A percentile compares a stretch with the other conserved stretches of the same genome.
Evolutionary conservation across 2,113 vertebrate species (phyloP).

Genomic region (Regulus satrapa): DNA sequence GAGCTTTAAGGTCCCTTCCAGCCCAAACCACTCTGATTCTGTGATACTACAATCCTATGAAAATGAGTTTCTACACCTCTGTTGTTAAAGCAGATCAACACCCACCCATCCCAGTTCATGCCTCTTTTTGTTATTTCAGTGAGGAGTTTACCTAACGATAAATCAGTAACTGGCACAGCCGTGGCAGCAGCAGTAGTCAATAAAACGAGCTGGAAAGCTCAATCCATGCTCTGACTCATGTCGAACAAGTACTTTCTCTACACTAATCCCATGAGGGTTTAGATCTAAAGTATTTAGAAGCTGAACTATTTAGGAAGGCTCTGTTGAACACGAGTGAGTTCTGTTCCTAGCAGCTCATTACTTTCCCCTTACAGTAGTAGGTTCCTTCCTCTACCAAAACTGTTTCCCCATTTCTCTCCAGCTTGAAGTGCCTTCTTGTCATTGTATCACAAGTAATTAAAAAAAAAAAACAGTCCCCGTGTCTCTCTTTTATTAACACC

Average conservation of each 20-base stretch:
- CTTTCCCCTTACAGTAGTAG: neutral
- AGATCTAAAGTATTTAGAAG: neutral
- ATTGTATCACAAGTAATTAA: neutral
- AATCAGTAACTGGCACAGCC: neutral
- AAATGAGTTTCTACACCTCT: neutral
- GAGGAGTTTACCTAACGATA: neutral
- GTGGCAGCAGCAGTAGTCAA: neutral
- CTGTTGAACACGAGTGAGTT: neutral
- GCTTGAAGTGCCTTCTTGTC: neutral
- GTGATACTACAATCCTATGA: accelerated
- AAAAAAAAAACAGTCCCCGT: neutral
- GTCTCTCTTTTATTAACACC: conserved; percentile 21
- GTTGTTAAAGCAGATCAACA: neutral
- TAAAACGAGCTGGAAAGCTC: neutral
- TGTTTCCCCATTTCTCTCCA: neutral
- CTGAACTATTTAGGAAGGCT: neutral
- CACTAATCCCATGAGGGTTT: neutral
- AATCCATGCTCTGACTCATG: neutral
- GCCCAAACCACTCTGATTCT: neutral
- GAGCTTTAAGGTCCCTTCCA: neutral
- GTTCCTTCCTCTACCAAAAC: neutral
- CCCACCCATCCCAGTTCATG: neutral
- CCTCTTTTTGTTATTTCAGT: neutral
- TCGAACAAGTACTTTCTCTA: neutral
- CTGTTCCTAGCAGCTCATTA: neutral